Conservation (phyloP, 2,113 vertebrate species). For the Nycticryphes semicollaris region DNA sequence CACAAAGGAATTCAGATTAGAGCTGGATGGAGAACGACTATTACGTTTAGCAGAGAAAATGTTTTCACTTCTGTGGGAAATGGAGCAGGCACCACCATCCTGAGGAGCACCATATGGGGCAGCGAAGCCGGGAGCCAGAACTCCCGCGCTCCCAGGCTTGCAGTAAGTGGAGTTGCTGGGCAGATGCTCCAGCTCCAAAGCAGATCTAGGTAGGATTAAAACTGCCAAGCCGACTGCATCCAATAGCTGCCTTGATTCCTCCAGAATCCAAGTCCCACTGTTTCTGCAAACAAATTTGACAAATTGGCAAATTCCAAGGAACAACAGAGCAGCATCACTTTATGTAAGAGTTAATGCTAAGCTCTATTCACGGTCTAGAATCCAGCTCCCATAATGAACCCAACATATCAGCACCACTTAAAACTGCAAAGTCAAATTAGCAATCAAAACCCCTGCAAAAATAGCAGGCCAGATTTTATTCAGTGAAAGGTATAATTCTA, state of each 20-base stretch:
- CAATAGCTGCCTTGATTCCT: not conserved
- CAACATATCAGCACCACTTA: not conserved
- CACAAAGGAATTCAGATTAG: not conserved
- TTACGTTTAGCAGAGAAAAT: not conserved
- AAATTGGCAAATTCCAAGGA: not conserved
- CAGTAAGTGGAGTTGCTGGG: not conserved
- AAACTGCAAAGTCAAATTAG: not conserved
- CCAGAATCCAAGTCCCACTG: not conserved
- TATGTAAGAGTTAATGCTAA: not conserved
- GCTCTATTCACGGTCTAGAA: not conserved
- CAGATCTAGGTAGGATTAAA: not conserved
- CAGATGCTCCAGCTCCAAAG: not conserved
- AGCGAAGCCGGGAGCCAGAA: slow-evolving; percentile 18
- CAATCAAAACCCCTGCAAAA: not conserved
- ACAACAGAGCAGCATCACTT: not conserved
- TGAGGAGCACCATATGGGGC: slow-evolving; percentile 44
- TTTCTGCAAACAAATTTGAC: slow-evolving; percentile 17
- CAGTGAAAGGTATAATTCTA: not conserved
- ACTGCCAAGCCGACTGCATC: not conserved
- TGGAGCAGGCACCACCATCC: not conserved
- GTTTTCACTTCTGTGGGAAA: not conserved
- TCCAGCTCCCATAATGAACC: not conserved
- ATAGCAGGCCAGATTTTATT: not conserved
- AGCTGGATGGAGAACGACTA: not conserved
- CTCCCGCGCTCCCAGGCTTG: not conserved